Evolutionary conservation across 2,888 invertebrate genomes (phyloP), one percentile per base, ranked within the genome.

Genomic region (Coleophora flavipennella): DNA sequence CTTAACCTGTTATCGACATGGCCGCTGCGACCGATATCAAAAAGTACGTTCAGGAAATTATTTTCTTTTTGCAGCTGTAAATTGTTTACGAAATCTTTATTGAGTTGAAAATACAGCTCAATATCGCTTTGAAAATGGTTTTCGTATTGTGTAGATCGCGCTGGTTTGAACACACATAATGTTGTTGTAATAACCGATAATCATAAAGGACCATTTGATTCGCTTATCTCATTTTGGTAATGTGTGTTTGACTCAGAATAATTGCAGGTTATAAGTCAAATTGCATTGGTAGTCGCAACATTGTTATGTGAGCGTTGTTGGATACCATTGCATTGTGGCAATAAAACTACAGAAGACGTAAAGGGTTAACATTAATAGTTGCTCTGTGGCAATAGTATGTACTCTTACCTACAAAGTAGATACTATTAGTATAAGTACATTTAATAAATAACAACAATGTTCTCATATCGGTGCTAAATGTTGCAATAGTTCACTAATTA

Each of bases 1-100:
- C 74, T 76, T 74, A 74, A 72, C 69, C 74, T 71, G 71, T 74
- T 74, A 72, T 73, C 66, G 71, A 58, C 58, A 55, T 58, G 45
- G 58, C 57, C 63, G 62, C 53, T 51, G 52, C 51, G 61, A 57
- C 55, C 53, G 54, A 57, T 53, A 50, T 57, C 56, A 58, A 51
- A 51, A 58, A 59, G 48, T 48, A 47, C 45, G 40, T 45, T 50
- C 44, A 45, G 33, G 37, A 39, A 46, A 48, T 39, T 49, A 44
- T 6, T 20, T 20, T 20, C 3, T 20, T 20, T 20, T 20, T 20
- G 20, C 20, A 20, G 20, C 20, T 20, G 20, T 4, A 20, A 20
- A 20, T 20, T 6, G 13, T 8, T 25, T 26, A 3, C n/a, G 42
- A 50, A 43, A 36, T 41, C 44, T 46, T 37, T 49, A 44, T 56